Evolutionary conservation across 2,888 invertebrate species (phyloP).

Genomic region (Drosophila meridionalis): DNA sequence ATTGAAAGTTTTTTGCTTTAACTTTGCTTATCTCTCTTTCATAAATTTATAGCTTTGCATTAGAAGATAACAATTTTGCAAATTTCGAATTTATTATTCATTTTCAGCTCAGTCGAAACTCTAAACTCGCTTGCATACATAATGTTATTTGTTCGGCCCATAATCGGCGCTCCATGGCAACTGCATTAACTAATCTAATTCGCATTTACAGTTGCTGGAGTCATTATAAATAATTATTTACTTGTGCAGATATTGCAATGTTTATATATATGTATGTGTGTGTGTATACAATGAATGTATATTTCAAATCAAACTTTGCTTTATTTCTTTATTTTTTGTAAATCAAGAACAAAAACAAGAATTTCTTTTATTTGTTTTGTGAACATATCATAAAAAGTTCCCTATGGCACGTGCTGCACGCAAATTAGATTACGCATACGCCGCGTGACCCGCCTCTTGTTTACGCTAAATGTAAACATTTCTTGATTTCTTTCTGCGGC

Average conservation of each 20-base stretch:
- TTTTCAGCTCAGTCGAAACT: no score
- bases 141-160: no score
- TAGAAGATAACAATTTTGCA: no score
- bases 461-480: conserved; percentile 30
- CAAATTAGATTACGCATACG: conserved; percentile 66
- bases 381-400: conserved; percentile 17
- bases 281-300: background rate
- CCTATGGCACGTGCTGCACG: conserved; percentile 55
- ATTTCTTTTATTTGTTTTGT: background rate
- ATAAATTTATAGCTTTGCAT: no score
- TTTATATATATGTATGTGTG: no score
- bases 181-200: background rate
- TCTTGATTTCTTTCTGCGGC: conserved; percentile 17
- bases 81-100: no score
- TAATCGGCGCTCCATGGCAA: no score
- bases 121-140: no score
- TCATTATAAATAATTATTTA: no score
- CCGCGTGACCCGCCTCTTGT: conserved; percentile 38
- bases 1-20: no score
- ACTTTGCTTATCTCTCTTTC: no score
- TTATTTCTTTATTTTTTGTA: background rate
- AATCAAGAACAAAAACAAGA: background rate
- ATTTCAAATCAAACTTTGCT: background rate
- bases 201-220: background rate
- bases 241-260: no score